Evolutionary conservation across 2,888 invertebrate genomes (phyloP).

Genomic region (Cephonodes hylas): DNA sequence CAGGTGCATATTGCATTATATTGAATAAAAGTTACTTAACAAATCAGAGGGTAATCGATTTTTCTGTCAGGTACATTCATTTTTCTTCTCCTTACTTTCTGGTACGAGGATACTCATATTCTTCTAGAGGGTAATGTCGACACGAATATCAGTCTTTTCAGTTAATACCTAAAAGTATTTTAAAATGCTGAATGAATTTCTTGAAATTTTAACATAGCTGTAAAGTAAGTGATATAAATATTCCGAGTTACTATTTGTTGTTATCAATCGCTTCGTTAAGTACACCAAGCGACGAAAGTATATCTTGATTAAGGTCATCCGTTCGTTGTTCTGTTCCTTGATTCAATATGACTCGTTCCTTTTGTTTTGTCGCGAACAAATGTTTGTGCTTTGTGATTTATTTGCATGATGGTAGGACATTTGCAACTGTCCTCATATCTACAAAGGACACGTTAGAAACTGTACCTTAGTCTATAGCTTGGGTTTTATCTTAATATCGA

Average conservation of each 20-base stretch:
- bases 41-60: no score
- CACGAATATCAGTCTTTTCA: no score
- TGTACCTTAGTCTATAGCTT: not conserved
- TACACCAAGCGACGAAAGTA: not conserved
- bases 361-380: not conserved
- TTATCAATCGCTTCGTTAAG: not conserved
- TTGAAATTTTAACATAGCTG: not conserved
- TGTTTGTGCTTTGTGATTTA: not conserved
- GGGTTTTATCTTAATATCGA: not conserved
- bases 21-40: no score
- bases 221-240: not conserved
- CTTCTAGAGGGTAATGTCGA: no score
- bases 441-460: not conserved
- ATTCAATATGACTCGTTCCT: not conserved
- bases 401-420: not conserved
- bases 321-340: not conserved
- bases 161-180: no score
- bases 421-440: not conserved
- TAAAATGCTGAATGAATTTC: not conserved
- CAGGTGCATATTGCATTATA: no score
- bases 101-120: no score
- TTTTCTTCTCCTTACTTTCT: no score
- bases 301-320: not conserved
- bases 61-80: no score
- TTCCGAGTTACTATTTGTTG: not conserved